Evolutionary conservation across 2,888 invertebrate species (phyloP).

Genomic region (Agonopterix arenella): DNA sequence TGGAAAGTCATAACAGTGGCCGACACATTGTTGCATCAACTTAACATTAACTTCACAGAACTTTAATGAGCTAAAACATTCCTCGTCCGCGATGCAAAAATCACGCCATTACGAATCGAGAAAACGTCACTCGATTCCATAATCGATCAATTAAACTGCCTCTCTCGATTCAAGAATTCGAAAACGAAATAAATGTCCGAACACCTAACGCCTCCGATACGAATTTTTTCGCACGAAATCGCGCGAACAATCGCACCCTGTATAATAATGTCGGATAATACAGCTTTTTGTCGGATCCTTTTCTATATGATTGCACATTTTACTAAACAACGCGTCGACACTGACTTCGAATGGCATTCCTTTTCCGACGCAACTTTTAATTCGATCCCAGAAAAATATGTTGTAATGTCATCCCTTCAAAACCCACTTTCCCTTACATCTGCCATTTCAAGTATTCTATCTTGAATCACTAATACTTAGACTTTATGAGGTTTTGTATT

Average conservation of each 20-base stretch:
- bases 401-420: conserved; percentile 8
- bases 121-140: conserved; percentile 31
- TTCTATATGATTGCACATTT: conserved; percentile 69
- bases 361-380: conserved; percentile 22
- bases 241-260: conserved; percentile 46
- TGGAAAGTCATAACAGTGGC: too few species aligned
- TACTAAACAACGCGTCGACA: conserved; percentile 50
- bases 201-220: conserved; percentile 24
- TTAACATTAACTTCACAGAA: conserved; percentile 19
- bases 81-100: conserved; percentile 26
- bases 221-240: conserved; percentile 47
- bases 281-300: conserved; percentile 48
- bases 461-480: conserved; percentile 9
- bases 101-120: conserved; percentile 17
- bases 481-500: conserved; percentile 14
- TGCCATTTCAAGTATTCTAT: conserved; percentile 7
- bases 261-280: conserved; percentile 52
- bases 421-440: conserved; percentile 15
- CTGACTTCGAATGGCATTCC: conserved; percentile 41
- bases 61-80: conserved; percentile 24
- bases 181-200: conserved; percentile 24
- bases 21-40: conserved; percentile 12
- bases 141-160: conserved; percentile 49
- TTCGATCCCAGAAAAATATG: conserved; percentile 12
- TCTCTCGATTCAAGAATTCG: conserved; percentile 27